Conservation (phyloP, 2,888 invertebrate genomes). For the Cheilosia vernalis region DNA sequence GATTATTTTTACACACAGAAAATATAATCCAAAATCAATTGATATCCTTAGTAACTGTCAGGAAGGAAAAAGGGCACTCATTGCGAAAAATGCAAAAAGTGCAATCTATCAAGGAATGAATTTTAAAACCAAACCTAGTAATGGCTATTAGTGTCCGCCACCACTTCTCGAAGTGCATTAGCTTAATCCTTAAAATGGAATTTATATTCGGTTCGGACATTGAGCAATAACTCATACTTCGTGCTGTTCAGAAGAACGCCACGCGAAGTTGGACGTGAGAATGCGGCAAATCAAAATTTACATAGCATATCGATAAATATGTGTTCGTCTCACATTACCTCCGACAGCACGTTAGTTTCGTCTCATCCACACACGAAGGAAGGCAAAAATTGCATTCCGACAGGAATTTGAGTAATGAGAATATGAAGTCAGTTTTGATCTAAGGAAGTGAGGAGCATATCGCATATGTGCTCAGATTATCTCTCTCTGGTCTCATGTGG, state of each 20-base stretch:
- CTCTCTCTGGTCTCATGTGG: slow-evolving; percentile 15
- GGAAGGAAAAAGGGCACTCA: too few relatives aligned
- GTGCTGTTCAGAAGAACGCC: not conserved
- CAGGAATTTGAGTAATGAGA: slow-evolving; percentile 32
- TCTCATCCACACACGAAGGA: not conserved
- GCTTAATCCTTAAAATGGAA: slow-evolving; percentile 8
- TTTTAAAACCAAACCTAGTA: too few relatives aligned
- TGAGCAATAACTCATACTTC: slow-evolving; percentile 16
- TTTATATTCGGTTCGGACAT: slow-evolving; percentile 15
- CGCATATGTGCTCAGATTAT: not conserved
- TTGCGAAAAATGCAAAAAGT: too few relatives aligned
- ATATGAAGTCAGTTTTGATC: slow-evolving; percentile 16
- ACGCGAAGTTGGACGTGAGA: slow-evolving; percentile 16
- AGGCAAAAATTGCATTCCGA: not conserved
- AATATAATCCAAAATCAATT: too few relatives aligned
- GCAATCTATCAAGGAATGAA: too few relatives aligned
- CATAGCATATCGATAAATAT: slow-evolving; percentile 19
- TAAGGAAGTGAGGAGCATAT: slow-evolving; percentile 5
- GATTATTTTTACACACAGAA: too few relatives aligned
- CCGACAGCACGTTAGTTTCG: not conserved
- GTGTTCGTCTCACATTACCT: slow-evolving; percentile 6
- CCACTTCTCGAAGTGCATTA: not conserved
- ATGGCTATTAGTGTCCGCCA: too few relatives aligned
- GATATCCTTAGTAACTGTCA: too few relatives aligned
- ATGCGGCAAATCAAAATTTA: slow-evolving; percentile 27